Conservation (phyloP, 2,113 vertebrate genomes). For the Trogon melanurus region DNA sequence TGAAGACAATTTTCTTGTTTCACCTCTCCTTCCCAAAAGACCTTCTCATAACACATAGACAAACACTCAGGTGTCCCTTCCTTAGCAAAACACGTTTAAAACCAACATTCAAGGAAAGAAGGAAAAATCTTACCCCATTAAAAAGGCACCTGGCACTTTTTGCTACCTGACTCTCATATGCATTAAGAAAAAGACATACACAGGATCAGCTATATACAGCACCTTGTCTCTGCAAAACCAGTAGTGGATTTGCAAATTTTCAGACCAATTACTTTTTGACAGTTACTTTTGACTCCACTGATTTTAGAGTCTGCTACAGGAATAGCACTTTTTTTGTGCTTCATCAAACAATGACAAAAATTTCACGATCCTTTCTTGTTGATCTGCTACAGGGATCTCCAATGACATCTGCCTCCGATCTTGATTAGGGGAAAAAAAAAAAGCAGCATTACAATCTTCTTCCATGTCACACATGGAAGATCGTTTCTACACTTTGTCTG, state of each 20-base stretch:
- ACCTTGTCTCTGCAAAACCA: background rate
- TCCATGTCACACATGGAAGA: background rate
- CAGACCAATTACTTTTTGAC: background rate
- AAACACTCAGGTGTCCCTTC: background rate
- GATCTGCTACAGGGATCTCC: background rate
- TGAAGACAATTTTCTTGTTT: background rate
- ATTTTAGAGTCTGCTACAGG: background rate
- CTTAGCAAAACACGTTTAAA: background rate
- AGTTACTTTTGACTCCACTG: background rate
- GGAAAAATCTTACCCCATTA: background rate
- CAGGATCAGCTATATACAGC: background rate
- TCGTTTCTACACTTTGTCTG: background rate
- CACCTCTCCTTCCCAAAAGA: background rate
- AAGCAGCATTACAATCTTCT: background rate
- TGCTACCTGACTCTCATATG: background rate
- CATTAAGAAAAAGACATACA: background rate
- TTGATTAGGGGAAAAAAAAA: background rate
- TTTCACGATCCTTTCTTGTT: background rate
- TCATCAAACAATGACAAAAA: conserved; percentile 20
- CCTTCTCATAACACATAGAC: background rate
- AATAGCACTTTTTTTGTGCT: background rate
- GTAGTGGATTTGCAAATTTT: background rate
- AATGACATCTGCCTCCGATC: background rate
- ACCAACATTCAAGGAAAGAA: background rate
- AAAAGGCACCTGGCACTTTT: background rate